Conservation (phyloP, 2,113 vertebrate genomes). For the Alces alces region DNA sequence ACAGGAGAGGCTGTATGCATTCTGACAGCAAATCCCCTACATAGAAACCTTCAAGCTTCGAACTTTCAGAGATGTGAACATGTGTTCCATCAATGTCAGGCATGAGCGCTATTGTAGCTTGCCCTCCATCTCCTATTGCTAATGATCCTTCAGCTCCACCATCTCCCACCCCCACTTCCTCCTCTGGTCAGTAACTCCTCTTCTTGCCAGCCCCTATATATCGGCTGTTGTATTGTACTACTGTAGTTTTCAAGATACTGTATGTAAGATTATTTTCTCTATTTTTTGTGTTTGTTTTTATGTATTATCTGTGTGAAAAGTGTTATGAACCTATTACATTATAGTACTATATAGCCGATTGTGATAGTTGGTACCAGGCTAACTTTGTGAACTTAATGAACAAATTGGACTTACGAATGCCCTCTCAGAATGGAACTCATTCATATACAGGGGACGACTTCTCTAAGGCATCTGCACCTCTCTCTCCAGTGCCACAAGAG, state of each 20-base stretch:
- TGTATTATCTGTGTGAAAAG: not conserved
- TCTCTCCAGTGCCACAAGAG: not conserved
- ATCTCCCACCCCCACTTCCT: not conserved
- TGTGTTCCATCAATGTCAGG: not conserved
- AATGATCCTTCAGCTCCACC: not conserved
- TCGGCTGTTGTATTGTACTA: not conserved
- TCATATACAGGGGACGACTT: not conserved
- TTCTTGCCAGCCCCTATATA: not conserved
- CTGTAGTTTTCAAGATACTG: not conserved
- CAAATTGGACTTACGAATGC: not conserved
- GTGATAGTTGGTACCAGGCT: not conserved
- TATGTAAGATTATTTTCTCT: not conserved
- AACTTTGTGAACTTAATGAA: not conserved
- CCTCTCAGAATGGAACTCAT: not conserved
- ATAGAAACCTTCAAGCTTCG: too few species aligned
- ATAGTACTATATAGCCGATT: not conserved
- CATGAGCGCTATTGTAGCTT: not conserved
- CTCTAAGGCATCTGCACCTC: not conserved
- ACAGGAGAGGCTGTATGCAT: not conserved
- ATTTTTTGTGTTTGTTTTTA: not conserved
- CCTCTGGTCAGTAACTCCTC: not conserved
- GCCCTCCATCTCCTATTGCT: not conserved
- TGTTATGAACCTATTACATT: not conserved
- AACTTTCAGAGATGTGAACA: not conserved
- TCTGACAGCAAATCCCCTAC: not conserved